These are phyloP conservation scores for Lysandra bellargus DNA, from an alignment of 2,888 invertebrate species.

Conservation along the genomic window DNA sequence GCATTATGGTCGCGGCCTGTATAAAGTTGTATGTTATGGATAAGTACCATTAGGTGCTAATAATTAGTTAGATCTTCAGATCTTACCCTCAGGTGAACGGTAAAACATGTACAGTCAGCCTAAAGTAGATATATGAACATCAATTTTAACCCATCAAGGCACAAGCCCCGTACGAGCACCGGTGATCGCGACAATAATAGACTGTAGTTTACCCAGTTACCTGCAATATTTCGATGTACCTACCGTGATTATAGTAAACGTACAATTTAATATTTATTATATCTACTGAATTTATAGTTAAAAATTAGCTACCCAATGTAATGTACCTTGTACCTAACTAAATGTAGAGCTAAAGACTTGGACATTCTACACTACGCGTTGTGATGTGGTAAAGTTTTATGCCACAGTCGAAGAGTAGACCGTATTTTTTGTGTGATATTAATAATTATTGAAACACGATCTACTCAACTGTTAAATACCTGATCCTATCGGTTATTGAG, in stretches of 20 bases:
- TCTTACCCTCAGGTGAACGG: not conserved
- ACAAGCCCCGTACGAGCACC: no score
- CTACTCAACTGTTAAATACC: not conserved
- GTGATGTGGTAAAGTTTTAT: not conserved
- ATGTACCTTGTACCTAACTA: not conserved
- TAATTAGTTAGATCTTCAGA: not conserved
- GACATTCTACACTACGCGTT: not conserved
- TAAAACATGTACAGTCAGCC: not conserved
- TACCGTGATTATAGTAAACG: not conserved
- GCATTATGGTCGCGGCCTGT: not conserved
- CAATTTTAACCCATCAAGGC: not conserved
- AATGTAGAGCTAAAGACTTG: not conserved
- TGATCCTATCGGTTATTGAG: conserved; percentile 5
- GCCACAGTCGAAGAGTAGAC: no score
- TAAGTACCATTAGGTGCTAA: not conserved
- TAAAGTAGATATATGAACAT: not conserved
- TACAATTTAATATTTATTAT: not conserved
- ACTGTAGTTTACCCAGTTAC: not conserved
- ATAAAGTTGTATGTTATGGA: not conserved
- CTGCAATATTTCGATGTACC: not conserved
- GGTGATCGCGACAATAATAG: no score
- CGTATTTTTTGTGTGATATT: no score
- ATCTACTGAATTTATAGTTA: not conserved
- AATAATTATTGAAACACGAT: not conserved
- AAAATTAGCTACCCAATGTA: not conserved